Conservation (phyloP, 92 coral and sea anemone species). For the Parazoanthus darwini region DNA sequence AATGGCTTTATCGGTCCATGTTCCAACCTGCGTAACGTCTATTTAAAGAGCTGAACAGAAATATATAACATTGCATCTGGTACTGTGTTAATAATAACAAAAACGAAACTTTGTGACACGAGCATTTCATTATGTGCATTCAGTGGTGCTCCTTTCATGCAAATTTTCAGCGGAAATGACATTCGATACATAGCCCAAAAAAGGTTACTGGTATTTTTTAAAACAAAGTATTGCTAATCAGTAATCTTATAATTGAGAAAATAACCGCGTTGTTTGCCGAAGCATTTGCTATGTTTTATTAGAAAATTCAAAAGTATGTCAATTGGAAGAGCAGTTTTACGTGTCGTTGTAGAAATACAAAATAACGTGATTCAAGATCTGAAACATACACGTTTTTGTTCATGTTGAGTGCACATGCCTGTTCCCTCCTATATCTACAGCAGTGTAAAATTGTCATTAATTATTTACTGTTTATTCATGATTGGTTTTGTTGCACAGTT, state of each 20-base stretch:
- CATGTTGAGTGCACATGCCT: background rate
- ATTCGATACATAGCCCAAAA: slow-evolving; percentile 22
- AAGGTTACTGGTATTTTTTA: background rate
- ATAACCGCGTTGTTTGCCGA: background rate
- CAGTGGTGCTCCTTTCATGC: slow-evolving; percentile 2
- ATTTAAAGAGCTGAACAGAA: background rate
- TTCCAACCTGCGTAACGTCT: background rate
- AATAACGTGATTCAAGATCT: background rate
- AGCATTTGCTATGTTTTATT: background rate
- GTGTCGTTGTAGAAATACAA: background rate
- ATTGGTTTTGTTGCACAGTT: background rate
- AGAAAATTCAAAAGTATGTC: background rate
- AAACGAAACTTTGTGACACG: background rate
- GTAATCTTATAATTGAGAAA: background rate
- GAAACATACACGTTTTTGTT: background rate
- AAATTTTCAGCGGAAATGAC: slow-evolving; percentile 38
- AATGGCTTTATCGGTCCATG: background rate
- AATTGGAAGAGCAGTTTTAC: background rate
- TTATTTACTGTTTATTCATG: background rate
- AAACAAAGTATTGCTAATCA: background rate
- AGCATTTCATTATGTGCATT: background rate
- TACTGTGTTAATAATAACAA: background rate
- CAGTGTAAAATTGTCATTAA: background rate
- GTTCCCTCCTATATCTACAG: background rate
- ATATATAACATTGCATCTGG: background rate